Percentiles rank a stretch among this genome's conserved stretches.
phyloP scores from a whole-genome alignment of 2,888 invertebrate species.

The Macaria notata region DNA sequence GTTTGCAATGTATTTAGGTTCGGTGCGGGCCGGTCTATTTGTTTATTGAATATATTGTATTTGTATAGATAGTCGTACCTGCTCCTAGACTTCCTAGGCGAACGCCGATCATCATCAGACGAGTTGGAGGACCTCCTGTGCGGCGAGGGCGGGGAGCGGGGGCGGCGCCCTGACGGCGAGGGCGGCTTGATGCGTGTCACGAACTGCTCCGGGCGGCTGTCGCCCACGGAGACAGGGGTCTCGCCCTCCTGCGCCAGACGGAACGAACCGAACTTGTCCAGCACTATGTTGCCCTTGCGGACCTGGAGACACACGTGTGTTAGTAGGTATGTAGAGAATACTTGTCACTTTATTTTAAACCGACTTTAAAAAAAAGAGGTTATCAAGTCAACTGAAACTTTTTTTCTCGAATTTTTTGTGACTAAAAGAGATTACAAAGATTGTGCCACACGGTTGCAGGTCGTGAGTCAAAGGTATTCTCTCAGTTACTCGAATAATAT shows the following conservation, averaged over 20 bases:
- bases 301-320: conserved; percentile 47
- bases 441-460: no score
- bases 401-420: no score
- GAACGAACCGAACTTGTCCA: conserved; percentile 89
- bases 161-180: conserved; percentile 62
- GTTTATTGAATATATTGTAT: no score
- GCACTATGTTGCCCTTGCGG: conserved; percentile 83
- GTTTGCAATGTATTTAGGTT: no score
- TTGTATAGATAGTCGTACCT: conserved; percentile 42
- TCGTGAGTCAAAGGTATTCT: no score
- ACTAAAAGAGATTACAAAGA: no score
- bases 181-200: conserved; percentile 76
- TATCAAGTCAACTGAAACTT: no score
- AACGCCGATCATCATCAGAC: conserved; percentile 62
- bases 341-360: no score
- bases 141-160: conserved; percentile 71
- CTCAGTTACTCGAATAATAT: no score
- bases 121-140: conserved; percentile 73
- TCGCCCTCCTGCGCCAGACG: conserved; percentile 83
- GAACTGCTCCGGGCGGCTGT: conserved; percentile 77
- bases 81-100: conserved; percentile 66
- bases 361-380: no score
- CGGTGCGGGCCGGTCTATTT: no score
- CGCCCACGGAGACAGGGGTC: conserved; percentile 72
- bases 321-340: no score